phyloP scores from a whole-genome alignment of 2,888 invertebrate species.

The Platynereis dumerilii region DNA sequence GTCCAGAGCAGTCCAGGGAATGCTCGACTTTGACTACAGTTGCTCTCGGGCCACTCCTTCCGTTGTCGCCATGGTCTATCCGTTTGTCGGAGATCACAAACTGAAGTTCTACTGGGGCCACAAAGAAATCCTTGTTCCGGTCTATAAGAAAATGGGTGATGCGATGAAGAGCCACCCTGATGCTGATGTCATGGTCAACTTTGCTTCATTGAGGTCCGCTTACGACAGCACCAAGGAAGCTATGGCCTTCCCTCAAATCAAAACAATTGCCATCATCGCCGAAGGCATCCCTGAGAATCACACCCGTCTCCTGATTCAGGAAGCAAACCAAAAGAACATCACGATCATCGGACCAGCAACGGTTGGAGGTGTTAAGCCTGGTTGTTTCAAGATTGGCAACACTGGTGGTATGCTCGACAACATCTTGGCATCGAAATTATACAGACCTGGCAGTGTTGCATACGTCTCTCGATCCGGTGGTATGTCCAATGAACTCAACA shows the following conservation, averaged over 20 bases:
- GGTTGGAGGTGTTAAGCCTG: constrained; percentile 97
- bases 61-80: constrained; percentile 95
- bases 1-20: constrained; percentile 92
- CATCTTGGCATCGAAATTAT: constrained; percentile 94
- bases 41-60: constrained; percentile 85
- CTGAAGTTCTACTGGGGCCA: constrained; percentile 99
- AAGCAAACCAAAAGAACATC: constrained; percentile 82
- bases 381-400: constrained; percentile 99
- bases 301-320: constrained; percentile 85
- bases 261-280: constrained; percentile 96
- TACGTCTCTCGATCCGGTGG: constrained; percentile 99
- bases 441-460: constrained; percentile 95
- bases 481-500: constrained; percentile 99
- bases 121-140: constrained; percentile 87
- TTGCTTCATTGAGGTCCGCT: constrained; percentile 96
- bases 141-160: constrained; percentile 96
- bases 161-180: constrained; percentile 94
- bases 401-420: constrained; percentile 99
- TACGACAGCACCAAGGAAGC: constrained; percentile 96
- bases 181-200: constrained; percentile 92
- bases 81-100: constrained; percentile 96
- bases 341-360: constrained; percentile 88
- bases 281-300: constrained; percentile 99
- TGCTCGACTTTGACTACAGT: constrained; percentile 95
- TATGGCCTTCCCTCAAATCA: constrained; percentile 87